A percentile compares a stretch with the other conserved stretches of the same genome.
Conservation (phyloP, 2,888 invertebrate genomes). For the Megaustenia siamemsis region DNA sequence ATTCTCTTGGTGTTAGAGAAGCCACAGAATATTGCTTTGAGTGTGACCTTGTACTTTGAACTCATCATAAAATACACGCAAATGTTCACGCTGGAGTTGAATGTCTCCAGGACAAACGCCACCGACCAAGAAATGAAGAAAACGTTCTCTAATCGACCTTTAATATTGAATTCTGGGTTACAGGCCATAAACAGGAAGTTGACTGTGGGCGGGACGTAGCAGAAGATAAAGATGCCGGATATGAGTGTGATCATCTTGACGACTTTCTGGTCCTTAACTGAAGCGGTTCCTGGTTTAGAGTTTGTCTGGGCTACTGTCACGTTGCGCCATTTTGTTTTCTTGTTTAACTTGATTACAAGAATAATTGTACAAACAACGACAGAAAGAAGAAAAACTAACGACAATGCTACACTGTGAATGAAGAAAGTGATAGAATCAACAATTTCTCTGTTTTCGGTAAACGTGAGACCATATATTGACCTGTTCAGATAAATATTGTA, state of each 20-base stretch:
- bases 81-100: constrained; percentile 14
- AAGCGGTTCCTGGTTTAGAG: too few relatives aligned
- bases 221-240: not conserved
- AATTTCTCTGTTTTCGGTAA: not conserved
- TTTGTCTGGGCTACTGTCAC: too few relatives aligned
- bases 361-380: not conserved
- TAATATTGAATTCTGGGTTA: constrained; percentile 19
- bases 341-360: not conserved
- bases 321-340: not conserved
- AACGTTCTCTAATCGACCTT: not conserved
- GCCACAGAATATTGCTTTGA: not conserved
- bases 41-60: not conserved
- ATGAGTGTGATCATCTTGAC: constrained; percentile 22
- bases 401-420: not conserved
- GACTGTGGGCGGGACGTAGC: not conserved
- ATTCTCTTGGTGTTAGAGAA: too few relatives aligned
- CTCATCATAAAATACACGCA: not conserved
- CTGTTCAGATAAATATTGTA: not conserved
- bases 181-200: not conserved
- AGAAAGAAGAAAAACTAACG: not conserved
- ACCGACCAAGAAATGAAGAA: not conserved
- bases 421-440: not conserved
- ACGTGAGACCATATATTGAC: not conserved
- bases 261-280: not conserved
- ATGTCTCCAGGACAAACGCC: not conserved